Percentiles rank a stretch among this genome's conserved stretches.
Conservation (phyloP, 2,888 invertebrate species). For the Cetonia aurata region DNA sequence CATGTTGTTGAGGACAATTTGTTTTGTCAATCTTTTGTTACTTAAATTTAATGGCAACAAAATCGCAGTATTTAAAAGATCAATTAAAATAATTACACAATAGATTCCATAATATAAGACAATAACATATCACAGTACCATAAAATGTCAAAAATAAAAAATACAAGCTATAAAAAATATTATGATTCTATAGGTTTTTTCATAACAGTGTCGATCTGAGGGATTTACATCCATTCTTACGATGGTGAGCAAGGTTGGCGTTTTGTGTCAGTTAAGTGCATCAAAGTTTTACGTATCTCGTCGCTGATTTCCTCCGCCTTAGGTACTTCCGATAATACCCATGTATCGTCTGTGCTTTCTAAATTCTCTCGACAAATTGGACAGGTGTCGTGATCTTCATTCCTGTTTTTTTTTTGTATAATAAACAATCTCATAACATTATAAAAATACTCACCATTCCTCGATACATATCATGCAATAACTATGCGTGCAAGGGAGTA, state of each 20-base stretch:
- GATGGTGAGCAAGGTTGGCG: conserved; percentile 46
- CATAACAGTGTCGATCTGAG: too few relatives aligned
- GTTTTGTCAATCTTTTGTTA: too few relatives aligned
- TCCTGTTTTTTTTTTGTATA: conserved; percentile 68
- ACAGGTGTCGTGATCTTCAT: conserved; percentile 77
- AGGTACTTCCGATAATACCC: conserved; percentile 75
- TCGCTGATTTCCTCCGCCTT: conserved; percentile 71
- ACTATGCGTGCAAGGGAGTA: conserved; percentile 78
- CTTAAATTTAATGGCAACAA: too few relatives aligned
- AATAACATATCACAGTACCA: conserved; percentile 21
- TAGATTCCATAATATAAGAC: not conserved
- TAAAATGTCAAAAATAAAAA: conserved; percentile 6
- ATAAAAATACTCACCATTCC: conserved; percentile 72
- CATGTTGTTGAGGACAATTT: too few relatives aligned
- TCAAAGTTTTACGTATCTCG: conserved; percentile 67
- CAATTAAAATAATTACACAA: too few relatives aligned
- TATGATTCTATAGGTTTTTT: too few relatives aligned
- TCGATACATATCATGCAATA: conserved; percentile 80
- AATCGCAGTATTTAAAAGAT: too few relatives aligned
- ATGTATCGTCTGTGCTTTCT: conserved; percentile 74
- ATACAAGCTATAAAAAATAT: not conserved
- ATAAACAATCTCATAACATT: conserved; percentile 13
- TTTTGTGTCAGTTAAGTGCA: conserved; percentile 60
- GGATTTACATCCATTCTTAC: conserved; percentile 24
- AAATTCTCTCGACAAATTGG: conserved; percentile 77